phyloP scores from a whole-genome alignment of 2,113 vertebrate species.

The Spea multiplicata region DNA sequence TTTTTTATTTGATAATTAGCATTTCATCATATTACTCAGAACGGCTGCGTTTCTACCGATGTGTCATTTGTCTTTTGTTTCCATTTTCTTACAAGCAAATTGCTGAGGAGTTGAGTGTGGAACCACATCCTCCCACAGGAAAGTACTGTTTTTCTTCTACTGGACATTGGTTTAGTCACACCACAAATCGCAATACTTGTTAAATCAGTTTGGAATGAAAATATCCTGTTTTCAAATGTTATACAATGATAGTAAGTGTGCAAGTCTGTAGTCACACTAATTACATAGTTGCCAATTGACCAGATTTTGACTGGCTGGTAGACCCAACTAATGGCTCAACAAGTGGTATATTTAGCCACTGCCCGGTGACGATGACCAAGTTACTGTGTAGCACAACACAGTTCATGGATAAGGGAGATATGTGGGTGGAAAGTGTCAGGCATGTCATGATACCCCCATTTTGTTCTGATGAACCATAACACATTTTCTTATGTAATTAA shows the following conservation, averaged over 20 bases:
- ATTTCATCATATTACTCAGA: constrained; percentile 16
- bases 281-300: too few species aligned
- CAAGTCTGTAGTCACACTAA: too few species aligned
- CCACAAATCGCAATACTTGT: constrained; percentile 5
- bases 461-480: too few species aligned
- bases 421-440: too few species aligned
- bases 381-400: too few species aligned
- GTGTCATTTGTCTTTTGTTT: constrained; percentile 16
- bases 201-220: constrained; percentile 16
- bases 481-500: too few species aligned
- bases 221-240: not conserved
- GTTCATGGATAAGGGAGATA: too few species aligned
- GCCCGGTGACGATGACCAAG: too few species aligned
- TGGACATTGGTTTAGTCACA: constrained; percentile 18
- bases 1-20: not conserved
- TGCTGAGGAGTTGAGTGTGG: constrained; percentile 5
- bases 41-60: not conserved
- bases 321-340: too few species aligned
- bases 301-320: too few species aligned
- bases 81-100: constrained; percentile 19
- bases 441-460: too few species aligned
- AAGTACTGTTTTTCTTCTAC: constrained; percentile 27
- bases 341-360: too few species aligned
- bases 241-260: not conserved
- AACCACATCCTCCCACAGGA: constrained; percentile 39